Evolutionary conservation across 1,140 invertebrate species (phyloP).

Genomic region (Phymastichus coffea): DNA sequence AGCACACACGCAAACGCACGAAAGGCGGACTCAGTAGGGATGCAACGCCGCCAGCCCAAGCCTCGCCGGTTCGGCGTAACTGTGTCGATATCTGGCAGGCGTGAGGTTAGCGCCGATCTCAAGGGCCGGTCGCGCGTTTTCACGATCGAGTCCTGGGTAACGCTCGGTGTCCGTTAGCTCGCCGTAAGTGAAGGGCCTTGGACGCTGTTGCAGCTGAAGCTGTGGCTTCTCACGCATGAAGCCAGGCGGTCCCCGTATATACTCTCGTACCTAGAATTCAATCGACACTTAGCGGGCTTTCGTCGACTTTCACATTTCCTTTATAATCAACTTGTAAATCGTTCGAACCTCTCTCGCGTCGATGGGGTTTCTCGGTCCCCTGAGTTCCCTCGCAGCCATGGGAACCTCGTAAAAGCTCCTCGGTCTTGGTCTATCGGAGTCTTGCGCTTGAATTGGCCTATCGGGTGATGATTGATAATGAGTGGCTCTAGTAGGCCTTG

Average conservation of each 20-base stretch:
- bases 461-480: background rate
- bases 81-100: conserved; percentile 57
- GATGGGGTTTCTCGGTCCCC: conserved; percentile 43
- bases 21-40: conserved; percentile 58
- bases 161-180: conserved; percentile 59
- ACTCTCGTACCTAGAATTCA: conserved; percentile 27
- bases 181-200: conserved; percentile 52
- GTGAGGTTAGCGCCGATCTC: conserved; percentile 45
- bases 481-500: conserved; percentile 32
- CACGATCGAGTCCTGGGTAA: conserved; percentile 60
- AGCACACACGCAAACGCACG: too few relatives aligned
- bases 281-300: background rate
- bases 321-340: too few relatives aligned
- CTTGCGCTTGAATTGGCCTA: conserved; percentile 2
- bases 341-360: conserved; percentile 43
- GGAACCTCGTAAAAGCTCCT: conserved; percentile 53
- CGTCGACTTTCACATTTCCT: too few relatives aligned
- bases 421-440: conserved; percentile 46
- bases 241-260: conserved; percentile 3
- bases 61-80: conserved; percentile 58
- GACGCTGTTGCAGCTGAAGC: conserved; percentile 33
- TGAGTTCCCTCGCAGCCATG: conserved; percentile 42
- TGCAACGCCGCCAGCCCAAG: conserved; percentile 58
- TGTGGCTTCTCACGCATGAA: conserved; percentile 38
- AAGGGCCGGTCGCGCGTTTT: conserved; percentile 54